These are phyloP conservation scores for Porites evermanni DNA, from an alignment of 92 coral and sea anemone genomes.

Conservation along the genomic window DNA sequence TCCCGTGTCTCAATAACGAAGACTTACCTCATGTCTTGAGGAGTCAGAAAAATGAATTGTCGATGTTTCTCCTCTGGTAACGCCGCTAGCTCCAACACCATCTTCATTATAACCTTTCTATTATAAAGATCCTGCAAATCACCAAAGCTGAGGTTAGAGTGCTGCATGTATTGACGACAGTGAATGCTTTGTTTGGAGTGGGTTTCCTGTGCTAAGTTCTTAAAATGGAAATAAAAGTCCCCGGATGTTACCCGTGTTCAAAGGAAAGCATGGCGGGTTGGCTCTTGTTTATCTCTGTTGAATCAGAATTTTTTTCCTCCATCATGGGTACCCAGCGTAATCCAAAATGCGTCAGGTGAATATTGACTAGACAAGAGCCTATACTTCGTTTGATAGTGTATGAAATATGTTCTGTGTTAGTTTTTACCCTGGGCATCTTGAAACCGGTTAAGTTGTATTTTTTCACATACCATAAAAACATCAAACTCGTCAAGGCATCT, in stretches of 20 bases:
- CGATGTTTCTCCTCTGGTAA: slow-evolving; percentile 21
- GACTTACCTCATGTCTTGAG: slow-evolving; percentile 32
- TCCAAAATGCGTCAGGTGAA: too few relatives aligned
- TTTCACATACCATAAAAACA: slow-evolving; percentile 53
- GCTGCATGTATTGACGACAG: background rate
- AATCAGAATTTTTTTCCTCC: too few relatives aligned
- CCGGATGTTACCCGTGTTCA: too few relatives aligned
- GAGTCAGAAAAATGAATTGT: slow-evolving; percentile 41
- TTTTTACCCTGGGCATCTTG: background rate
- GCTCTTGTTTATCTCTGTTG: too few relatives aligned
- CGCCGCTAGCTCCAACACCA: slow-evolving; percentile 28
- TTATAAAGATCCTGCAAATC: slow-evolving; percentile 34
- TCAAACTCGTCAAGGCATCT: slow-evolving; percentile 69
- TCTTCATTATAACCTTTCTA: slow-evolving; percentile 24
- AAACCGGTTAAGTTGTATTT: background rate
- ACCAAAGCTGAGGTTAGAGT: background rate
- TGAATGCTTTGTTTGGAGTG: background rate
- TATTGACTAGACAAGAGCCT: too few relatives aligned
- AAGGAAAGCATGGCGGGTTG: too few relatives aligned
- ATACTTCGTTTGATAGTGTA: too few relatives aligned
- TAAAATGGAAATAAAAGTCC: too few relatives aligned
- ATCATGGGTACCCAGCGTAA: too few relatives aligned
- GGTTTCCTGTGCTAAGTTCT: too few relatives aligned
- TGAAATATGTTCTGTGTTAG: too few relatives aligned
- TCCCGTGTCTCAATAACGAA: background rate